Evolutionary conservation across 2,797 vertebrate genomes (phyloP), one percentile per base, ranked within the genome.

Genomic region (Crax fasciolata): DNA sequence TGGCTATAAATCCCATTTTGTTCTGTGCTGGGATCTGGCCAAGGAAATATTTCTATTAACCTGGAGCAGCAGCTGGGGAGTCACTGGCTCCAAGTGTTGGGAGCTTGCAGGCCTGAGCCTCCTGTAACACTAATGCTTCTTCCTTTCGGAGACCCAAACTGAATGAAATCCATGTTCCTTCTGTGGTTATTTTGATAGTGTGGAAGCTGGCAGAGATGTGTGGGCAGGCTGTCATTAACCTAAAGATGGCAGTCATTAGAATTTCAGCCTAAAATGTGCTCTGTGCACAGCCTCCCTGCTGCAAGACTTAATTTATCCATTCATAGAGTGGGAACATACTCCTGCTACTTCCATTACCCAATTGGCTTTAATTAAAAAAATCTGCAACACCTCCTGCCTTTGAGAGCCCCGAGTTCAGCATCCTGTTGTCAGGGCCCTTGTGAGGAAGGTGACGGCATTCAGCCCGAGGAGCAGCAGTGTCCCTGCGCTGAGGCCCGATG

Each of bases 31-130:
- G 89, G 89, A 61, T 94, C 90, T 94, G 71, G 72, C 85, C 82
- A 77, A 82, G 95, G 91, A 92, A 94, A 87, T 86, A 87, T 95
- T 94, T 90, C 93, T 90, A 73, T 95, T 97, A 97, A 96, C 90
- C 93, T 89, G 85, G 77, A 95, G 91, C 92, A 91, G 52, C 85
- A 80, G 35, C 35, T 35, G 85, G 66, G 85, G 91, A 91, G 77
- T 90, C 55, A 76, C 87, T 75, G 80, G 62, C 61, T 84, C 71
- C 62, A 25, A 25, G 87, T 67, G 63, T 62, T 80, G 62, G 74
- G 52, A 77, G 70, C 87, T 28, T 73, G 87, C 73, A 70, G 70
- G 32, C 9, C 77, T 55, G 62, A 67, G 51, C 44, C 39, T 71
- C 65, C 81, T 93, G 32, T 57, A 94, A 54, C 54, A 35, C 21